These are phyloP conservation scores for Lagorchestes hirsutus DNA, from an alignment of 2,797 vertebrate species.

Conservation along the genomic window DNA sequence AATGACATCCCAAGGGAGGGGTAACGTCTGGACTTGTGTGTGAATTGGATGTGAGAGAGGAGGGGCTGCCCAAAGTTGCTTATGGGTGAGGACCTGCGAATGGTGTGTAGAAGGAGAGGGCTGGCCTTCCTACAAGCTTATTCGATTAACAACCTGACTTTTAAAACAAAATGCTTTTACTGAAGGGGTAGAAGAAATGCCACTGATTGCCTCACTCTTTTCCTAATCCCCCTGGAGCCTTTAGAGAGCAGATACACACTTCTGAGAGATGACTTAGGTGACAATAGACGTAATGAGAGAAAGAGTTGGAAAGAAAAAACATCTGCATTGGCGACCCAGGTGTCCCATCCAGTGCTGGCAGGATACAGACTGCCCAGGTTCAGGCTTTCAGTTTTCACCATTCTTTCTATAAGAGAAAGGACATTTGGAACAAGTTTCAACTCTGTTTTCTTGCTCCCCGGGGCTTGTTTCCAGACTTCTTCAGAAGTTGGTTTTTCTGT, in stretches of 20 bases:
- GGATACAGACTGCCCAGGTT: slow-evolving; percentile 7
- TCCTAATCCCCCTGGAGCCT: background rate
- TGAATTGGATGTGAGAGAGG: too few species aligned
- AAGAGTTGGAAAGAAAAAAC: background rate
- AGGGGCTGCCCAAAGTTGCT: background rate
- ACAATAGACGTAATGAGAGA: background rate
- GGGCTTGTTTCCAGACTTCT: background rate
- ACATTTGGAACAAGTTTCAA: background rate
- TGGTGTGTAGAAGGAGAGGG: too few species aligned
- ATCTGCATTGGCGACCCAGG: background rate
- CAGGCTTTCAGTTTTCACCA: background rate
- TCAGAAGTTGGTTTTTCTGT: slow-evolving; percentile 23
- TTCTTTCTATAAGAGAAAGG: slow-evolving; percentile 25
- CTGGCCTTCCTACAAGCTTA: background rate
- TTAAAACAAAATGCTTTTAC: background rate
- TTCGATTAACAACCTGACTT: background rate
- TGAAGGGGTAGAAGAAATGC: slow-evolving; percentile 27
- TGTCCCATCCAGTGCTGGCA: background rate
- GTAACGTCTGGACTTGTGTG: too few species aligned
- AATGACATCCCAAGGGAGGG: too few species aligned
- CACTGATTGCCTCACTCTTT: background rate
- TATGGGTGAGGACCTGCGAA: background rate
- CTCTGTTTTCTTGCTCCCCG: background rate
- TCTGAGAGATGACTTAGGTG: slow-evolving; percentile 18
- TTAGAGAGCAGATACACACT: background rate